Evolutionary conservation across 2,888 invertebrate species (phyloP).

Genomic region (Ennomos quercinarius): DNA sequence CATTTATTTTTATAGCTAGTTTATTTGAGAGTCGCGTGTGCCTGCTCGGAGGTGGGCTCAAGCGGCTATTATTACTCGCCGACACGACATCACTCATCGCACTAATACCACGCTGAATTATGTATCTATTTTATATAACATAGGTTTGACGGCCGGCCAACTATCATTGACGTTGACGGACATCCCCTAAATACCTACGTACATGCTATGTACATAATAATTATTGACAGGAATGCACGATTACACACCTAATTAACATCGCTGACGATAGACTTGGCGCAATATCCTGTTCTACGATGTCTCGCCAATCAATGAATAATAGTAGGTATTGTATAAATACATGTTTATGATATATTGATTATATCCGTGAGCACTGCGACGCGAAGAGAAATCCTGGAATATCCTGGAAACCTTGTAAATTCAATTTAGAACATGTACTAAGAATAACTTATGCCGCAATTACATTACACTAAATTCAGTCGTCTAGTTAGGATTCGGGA

Average conservation of each 20-base stretch:
- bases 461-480: too few species aligned
- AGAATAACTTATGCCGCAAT: conserved; percentile 29
- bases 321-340: too few species aligned
- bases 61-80: conserved; percentile 76
- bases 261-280: conserved; percentile 24
- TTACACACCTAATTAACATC: conserved; percentile 23
- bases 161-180: conserved; percentile 54
- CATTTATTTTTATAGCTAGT: conserved; percentile 82
- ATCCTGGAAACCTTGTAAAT: conserved; percentile 26
- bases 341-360: conserved; percentile 18
- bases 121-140: conserved; percentile 74
- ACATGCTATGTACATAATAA: conserved; percentile 8
- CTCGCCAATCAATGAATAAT: conserved; percentile 8
- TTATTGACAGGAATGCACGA: conserved; percentile 28
- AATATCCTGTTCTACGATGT: conserved; percentile 18
- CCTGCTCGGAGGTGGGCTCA: conserved; percentile 69
- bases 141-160: conserved; percentile 72
- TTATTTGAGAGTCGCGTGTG: conserved; percentile 76
- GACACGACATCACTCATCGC: conserved; percentile 80
- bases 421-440: conserved; percentile 24
- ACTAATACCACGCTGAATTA: conserved; percentile 73
- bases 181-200: conserved; percentile 35
- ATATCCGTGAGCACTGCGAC: conserved; percentile 16
- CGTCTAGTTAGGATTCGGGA: too few species aligned
- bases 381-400: conserved; percentile 17